Evolutionary conservation across 2,113 vertebrate genomes (phyloP).

Genomic region (Proteles cristata): DNA sequence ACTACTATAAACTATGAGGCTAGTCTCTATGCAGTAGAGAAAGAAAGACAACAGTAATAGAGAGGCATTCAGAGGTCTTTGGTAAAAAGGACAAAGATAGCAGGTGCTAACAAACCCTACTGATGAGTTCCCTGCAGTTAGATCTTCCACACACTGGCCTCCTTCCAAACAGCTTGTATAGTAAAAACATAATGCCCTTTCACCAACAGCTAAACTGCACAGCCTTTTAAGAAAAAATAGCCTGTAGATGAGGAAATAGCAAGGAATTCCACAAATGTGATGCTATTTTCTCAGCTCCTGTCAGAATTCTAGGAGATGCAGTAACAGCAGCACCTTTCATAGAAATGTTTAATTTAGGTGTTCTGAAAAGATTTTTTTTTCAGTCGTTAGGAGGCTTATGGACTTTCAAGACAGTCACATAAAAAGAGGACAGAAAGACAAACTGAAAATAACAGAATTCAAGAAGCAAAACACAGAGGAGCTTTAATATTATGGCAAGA

Average conservation of each 20-base stretch:
- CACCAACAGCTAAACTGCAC: neutral
- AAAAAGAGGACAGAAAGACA: neutral
- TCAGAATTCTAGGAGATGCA: slow-evolving; percentile 26
- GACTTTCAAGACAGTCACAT: slow-evolving; percentile 2
- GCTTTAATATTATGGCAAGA: neutral
- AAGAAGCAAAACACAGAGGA: slow-evolving; percentile 8
- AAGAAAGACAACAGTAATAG: neutral
- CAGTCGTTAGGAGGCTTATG: neutral
- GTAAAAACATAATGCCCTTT: slow-evolving; percentile 48
- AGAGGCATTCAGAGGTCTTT: neutral
- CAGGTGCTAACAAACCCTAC: slow-evolving; percentile 2
- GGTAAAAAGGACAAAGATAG: slow-evolving; percentile 23
- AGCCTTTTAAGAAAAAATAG: neutral
- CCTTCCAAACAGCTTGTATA: slow-evolving; percentile 46
- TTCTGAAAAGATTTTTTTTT: neutral
- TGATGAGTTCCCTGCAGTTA: neutral
- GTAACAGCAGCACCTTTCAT: neutral
- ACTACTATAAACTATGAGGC: neutral
- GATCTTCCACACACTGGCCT: neutral
- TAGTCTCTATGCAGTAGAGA: neutral
- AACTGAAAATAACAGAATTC: slow-evolving; percentile 36
- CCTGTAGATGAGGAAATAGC: slow-evolving; percentile 13
- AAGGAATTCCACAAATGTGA: slow-evolving; percentile 44
- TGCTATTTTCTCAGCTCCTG: slow-evolving; percentile 7
- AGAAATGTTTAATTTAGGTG: slow-evolving; percentile 3